Conservation (phyloP, 2,113 vertebrate species). For the Chloebia gouldiae region DNA sequence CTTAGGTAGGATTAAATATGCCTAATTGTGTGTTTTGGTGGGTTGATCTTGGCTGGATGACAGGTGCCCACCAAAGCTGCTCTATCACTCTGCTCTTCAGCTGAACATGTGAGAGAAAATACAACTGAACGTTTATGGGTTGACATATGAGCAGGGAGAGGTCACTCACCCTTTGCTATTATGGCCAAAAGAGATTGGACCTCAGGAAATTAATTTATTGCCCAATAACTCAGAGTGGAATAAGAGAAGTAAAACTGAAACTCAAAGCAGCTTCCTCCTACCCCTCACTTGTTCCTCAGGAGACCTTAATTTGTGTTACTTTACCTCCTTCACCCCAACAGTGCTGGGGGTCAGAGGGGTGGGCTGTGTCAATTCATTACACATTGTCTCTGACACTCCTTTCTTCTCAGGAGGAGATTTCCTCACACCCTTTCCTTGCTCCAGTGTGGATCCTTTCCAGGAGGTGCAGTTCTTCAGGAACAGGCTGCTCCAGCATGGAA, state of each 20-base stretch:
- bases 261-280: not conserved
- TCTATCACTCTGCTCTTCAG: not conserved
- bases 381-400: fast-evolving
- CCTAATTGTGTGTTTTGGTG: not conserved
- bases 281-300: not conserved
- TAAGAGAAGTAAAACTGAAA: not conserved
- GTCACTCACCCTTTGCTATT: not conserved
- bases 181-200: not conserved
- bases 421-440: not conserved
- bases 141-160: not conserved
- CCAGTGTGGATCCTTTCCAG: not conserved
- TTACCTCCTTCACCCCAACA: not conserved
- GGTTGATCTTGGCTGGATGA: not conserved
- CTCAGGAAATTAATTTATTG: not conserved
- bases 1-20: not conserved
- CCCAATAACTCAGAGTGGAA: no score
- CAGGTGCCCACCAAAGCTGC: not conserved
- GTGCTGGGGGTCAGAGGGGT: fast-evolving
- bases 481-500: not conserved
- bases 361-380: not conserved
- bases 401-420: not conserved
- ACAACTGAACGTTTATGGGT: not conserved
- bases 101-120: not conserved
- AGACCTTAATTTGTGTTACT: not conserved
- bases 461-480: not conserved